Base-by-base conservation (phyloP, 2,888 invertebrate species). In the Seira musarum region DNA sequence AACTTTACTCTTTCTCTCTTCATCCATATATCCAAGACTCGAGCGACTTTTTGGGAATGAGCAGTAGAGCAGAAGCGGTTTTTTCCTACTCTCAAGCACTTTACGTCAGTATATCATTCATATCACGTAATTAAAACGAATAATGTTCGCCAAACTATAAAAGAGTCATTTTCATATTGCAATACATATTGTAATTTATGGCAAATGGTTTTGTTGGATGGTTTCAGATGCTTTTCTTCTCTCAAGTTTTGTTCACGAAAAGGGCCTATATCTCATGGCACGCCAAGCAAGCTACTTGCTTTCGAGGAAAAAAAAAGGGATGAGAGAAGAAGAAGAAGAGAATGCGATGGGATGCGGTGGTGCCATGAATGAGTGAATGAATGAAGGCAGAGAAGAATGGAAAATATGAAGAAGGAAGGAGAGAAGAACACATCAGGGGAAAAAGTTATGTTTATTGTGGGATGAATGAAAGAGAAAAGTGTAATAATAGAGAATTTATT, bases 171-270 rank as follows among this genome's bases (percentile, higher is more conserved):
- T 80, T 80, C 79, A 80, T 80, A 80, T 80, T 80, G 79, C 79
- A 80, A 80, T 80, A 80, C 79, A 80, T 80, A 80, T 80, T 80
- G 79, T 80, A 80, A 80, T 80, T 80, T 80, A 80, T 80, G 79
- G 79, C 79, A 80, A 80, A 80, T 80, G 79, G 79, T 73, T 73
- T 80, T 80, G 79, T 80, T 80, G 69, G 79, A 80, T 73, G 79
- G 79, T 53, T 80, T 40, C 40, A 40, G 40, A 40, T 40, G 40
- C 6, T 40, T 40, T 40, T 40, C 40, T 40, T 40, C 40, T 40
- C 13, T 40, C 40, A 40, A 40, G 40, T 40, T 40, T 40, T 13
- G 13, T 13, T 40, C 40, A 40, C 40, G 13, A 5, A 40, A 13
- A 40, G 13, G 40, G 6, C 13, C 40, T 13, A 40, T 40, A 40